Conservation (phyloP, 1,140 invertebrate genomes). For the Drosophila truncata region DNA sequence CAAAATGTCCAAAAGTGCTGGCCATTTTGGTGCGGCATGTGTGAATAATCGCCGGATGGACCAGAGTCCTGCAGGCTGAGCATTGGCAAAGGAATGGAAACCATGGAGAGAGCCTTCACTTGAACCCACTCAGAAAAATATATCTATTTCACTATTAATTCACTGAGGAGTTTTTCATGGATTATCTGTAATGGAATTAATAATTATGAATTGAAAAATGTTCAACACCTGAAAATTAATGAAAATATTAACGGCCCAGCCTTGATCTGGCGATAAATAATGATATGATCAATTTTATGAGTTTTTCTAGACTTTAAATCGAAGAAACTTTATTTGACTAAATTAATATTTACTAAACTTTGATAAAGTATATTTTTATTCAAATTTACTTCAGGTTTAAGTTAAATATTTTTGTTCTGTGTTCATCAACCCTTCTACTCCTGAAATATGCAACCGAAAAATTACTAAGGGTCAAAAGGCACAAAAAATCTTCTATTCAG, state of each 20-base stretch:
- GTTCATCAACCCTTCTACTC: constrained; percentile 3
- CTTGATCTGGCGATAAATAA: neutral
- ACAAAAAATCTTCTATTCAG: neutral
- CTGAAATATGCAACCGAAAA: constrained; percentile 15
- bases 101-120: neutral
- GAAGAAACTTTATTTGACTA: neutral
- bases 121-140: constrained; percentile 3
- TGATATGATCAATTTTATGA: neutral
- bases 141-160: neutral
- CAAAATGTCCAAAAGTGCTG: constrained; percentile 72
- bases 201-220: neutral
- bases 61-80: constrained; percentile 25
- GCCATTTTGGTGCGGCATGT: constrained; percentile 77
- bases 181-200: neutral
- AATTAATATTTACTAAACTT: neutral
- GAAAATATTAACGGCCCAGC: neutral
- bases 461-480: constrained; percentile 2
- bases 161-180: neutral
- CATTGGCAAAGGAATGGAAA: constrained; percentile 7
- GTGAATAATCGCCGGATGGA: constrained; percentile 81
- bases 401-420: neutral
- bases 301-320: neutral
- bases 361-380: too few relatives aligned
- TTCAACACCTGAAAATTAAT: neutral
- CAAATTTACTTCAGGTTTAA: neutral